phyloP scores from a whole-genome alignment of 2,113 vertebrate genomes.

The Mola mola region DNA sequence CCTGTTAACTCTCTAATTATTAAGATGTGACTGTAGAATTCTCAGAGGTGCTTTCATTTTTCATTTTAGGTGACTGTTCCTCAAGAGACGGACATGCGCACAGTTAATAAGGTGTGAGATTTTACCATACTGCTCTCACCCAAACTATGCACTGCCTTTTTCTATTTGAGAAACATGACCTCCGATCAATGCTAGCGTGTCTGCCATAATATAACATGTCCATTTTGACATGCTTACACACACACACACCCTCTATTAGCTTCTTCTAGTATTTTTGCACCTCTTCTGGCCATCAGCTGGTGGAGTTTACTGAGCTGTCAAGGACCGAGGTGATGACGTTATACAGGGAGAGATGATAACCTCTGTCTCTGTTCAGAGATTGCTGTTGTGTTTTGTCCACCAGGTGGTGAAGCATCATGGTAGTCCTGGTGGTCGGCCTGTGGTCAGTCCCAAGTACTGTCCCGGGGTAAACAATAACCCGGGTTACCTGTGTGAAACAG shows the following conservation, averaged over 20 bases:
- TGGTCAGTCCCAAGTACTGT: conserved; percentile 84
- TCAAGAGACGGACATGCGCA: conserved; percentile 49
- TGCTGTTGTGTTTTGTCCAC: conserved; percentile 53
- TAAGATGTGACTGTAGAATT: conserved; percentile 13
- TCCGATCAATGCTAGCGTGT: too few relatives aligned
- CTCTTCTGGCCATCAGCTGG: too few relatives aligned
- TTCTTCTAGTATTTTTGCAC: too few relatives aligned
- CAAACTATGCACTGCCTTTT: too few relatives aligned
- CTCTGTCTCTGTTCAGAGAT: too few relatives aligned
- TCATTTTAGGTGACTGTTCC: conserved; percentile 66
- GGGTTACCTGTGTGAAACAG: conserved; percentile 93
- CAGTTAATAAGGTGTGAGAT: conserved; percentile 66
- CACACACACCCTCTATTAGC: too few relatives aligned
- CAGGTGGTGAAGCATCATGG: conserved; percentile 78
- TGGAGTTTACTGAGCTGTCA: too few relatives aligned
- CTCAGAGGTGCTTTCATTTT: conserved; percentile 24
- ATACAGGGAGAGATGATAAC: too few relatives aligned
- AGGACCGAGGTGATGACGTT: too few relatives aligned
- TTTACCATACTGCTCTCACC: neutral
- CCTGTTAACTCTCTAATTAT: conserved; percentile 15
- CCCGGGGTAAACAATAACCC: conserved; percentile 88
- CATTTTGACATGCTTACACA: too few relatives aligned
- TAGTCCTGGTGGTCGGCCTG: conserved; percentile 67
- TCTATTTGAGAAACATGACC: too few relatives aligned
- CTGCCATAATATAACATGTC: too few relatives aligned